Percentiles rank a stretch among this genome's conserved stretches.
Evolutionary conservation across 2,113 vertebrate genomes (phyloP).

Genomic region (Rhagologus leucostigma): DNA sequence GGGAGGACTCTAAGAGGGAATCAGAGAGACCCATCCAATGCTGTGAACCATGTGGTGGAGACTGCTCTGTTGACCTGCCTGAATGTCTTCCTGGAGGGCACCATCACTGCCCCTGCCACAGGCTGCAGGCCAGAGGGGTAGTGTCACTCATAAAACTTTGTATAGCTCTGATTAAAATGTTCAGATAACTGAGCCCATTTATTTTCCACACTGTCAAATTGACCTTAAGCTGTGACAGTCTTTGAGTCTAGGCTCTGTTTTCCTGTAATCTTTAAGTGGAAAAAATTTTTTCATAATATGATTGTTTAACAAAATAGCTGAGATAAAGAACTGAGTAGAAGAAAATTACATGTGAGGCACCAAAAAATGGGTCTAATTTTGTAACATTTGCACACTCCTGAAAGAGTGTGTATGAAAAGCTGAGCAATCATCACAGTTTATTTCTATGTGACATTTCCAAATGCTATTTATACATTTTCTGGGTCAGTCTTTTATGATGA

Average conservation of each 20-base stretch:
- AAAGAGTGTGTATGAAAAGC: background rate
- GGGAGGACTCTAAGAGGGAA: background rate
- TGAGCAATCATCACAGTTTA: constrained; percentile 17
- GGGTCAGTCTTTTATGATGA: constrained; percentile 48
- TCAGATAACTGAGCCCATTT: background rate
- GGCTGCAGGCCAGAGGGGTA: background rate
- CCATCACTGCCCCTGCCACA: fast-evolving
- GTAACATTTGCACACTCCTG: background rate
- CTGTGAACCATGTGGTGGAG: fast-evolving
- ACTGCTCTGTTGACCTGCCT: background rate
- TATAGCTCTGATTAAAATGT: background rate
- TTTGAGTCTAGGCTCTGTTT: background rate
- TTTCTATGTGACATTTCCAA: constrained; percentile 41
- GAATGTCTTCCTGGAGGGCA: background rate
- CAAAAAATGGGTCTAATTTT: constrained; percentile 21
- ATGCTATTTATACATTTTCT: constrained; percentile 46
- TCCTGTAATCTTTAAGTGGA: background rate
- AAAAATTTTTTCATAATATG: background rate
- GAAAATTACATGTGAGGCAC: background rate
- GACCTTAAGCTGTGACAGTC: background rate
- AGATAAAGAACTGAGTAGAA: background rate
- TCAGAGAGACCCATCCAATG: background rate
- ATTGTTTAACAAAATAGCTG: background rate
- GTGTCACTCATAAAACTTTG: background rate
- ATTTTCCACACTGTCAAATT: background rate